Conservation (phyloP, 2,888 invertebrate genomes). For the Cryptops parisi region DNA sequence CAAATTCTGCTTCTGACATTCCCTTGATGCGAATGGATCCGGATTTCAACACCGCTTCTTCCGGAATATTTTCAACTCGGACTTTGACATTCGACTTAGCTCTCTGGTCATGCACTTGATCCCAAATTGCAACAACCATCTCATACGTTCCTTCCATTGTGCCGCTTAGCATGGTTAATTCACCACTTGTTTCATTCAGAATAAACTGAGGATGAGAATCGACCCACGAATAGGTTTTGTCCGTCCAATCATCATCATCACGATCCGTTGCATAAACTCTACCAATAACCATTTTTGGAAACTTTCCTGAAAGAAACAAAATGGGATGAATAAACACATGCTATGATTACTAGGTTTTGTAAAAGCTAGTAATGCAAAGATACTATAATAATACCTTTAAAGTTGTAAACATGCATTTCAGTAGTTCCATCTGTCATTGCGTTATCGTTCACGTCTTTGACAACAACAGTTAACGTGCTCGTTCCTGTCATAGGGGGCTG, state of each 20-base stretch:
- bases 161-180: constrained; percentile 69
- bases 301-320: constrained; percentile 6
- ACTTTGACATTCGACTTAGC: constrained; percentile 77
- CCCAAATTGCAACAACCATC: constrained; percentile 45
- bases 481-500: constrained; percentile 55
- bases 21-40: constrained; percentile 77
- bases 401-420: constrained; percentile 86
- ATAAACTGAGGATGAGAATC: constrained; percentile 48
- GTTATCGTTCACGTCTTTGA: constrained; percentile 91
- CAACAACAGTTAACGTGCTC: constrained; percentile 71
- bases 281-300: constrained; percentile 37
- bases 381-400: constrained; percentile 44
- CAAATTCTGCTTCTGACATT: constrained; percentile 71
- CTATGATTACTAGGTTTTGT: background rate
- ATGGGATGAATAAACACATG: background rate
- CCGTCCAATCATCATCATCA: constrained; percentile 93
- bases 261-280: constrained; percentile 83
- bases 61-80: constrained; percentile 69
- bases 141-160: constrained; percentile 59
- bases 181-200: constrained; percentile 59
- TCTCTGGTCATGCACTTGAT: constrained; percentile 28
- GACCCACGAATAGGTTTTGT: constrained; percentile 70
- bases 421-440: constrained; percentile 74
- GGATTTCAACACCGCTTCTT: constrained; percentile 81
- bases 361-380: background rate